A percentile compares a stretch with the other conserved stretches of the same genome.
phyloP scores from a whole-genome alignment of 1,140 invertebrate genomes.

The Bathynomus jamesi region DNA sequence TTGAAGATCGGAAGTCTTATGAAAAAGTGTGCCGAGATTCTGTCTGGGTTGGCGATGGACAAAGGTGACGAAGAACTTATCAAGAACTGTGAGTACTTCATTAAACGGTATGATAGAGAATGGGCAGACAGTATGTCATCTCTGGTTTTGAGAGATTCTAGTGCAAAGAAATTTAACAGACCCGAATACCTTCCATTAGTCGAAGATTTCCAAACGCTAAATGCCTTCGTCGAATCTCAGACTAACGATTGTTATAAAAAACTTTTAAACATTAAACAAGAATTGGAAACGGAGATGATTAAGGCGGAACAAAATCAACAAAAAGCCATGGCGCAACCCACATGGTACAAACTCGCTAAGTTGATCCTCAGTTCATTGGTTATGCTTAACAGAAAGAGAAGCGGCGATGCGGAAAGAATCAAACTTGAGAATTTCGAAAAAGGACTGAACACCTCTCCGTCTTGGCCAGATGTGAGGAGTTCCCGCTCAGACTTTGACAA shows the following conservation, averaged over 20 bases:
- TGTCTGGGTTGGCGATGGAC: background rate
- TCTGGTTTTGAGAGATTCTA: background rate
- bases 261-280: background rate
- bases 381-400: background rate
- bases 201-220: background rate
- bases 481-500: background rate
- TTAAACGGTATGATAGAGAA: background rate
- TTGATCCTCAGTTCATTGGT: background rate
- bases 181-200: background rate
- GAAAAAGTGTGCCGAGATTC: slow-evolving; percentile 2
- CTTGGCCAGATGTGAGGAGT: background rate
- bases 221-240: background rate
- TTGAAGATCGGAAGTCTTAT: background rate
- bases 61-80: background rate
- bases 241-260: background rate
- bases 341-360: background rate
- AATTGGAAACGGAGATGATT: background rate
- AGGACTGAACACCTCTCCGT: background rate
- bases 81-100: background rate
- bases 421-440: background rate
- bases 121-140: background rate
- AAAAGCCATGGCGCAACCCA: background rate
- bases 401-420: background rate
- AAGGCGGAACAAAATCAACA: too few relatives aligned
- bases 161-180: background rate